A percentile compares a stretch with the other conserved stretches of the same genome.
phyloP scores from a whole-genome alignment of 1,140 invertebrate species.

The Bilobella aurantiaca region DNA sequence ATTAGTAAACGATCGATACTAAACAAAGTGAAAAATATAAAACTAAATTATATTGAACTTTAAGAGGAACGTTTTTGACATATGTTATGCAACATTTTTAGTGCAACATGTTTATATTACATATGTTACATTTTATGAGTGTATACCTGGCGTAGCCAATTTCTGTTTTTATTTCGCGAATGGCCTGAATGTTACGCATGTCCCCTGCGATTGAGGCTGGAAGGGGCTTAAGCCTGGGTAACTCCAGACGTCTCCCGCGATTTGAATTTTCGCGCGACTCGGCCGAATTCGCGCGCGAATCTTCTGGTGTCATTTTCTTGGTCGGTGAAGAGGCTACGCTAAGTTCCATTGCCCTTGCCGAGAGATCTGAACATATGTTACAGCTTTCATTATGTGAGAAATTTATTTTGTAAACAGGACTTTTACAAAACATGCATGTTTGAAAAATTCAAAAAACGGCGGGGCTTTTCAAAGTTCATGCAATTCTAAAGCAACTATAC shows the following conservation, averaged over 20 bases:
- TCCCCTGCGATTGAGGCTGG: constrained; percentile 79
- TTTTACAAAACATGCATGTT: background rate
- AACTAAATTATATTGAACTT: too few species aligned
- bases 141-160: constrained; percentile 61
- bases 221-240: constrained; percentile 52
- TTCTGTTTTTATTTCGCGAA: constrained; percentile 95
- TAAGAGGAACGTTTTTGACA: too few species aligned
- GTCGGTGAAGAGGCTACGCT: constrained; percentile 18
- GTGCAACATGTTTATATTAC: too few species aligned
- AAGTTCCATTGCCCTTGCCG: constrained; percentile 27
- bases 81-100: too few species aligned
- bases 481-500: too few species aligned
- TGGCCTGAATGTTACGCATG: constrained; percentile 88
- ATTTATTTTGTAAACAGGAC: background rate
- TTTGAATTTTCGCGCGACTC: constrained; percentile 31
- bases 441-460: too few species aligned
- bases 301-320: constrained; percentile 10
- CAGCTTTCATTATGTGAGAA: background rate
- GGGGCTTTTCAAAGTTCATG: too few species aligned
- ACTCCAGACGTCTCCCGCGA: constrained; percentile 27
- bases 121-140: too few species aligned
- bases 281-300: constrained; percentile 3
- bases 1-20: too few species aligned
- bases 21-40: too few species aligned
- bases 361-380: constrained; percentile 25